A percentile compares a stretch with the other conserved stretches of the same genome.
Conservation (phyloP, 2,888 invertebrate genomes). For the Cryptocephalus primarius region DNA sequence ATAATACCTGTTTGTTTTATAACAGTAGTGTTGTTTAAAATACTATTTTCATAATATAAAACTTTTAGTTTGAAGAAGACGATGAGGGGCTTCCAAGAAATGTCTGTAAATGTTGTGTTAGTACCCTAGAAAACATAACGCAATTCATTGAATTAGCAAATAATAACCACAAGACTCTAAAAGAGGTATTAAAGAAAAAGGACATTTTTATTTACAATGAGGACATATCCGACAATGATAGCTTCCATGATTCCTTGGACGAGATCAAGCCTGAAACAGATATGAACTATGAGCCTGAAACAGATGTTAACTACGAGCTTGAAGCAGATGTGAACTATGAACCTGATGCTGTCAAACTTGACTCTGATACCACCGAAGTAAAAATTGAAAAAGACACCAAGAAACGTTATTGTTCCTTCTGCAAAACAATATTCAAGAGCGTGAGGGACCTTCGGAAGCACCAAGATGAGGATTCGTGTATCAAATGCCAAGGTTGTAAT, state of each 20-base stretch:
- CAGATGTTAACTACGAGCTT: too few species aligned
- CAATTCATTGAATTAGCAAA: conserved; percentile 8
- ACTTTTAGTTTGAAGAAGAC: conserved; percentile 9
- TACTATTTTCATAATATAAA: not conserved
- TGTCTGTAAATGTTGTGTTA: conserved; percentile 8
- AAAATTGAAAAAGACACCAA: conserved; percentile 1
- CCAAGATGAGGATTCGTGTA: not conserved
- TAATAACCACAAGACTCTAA: conserved; percentile 9
- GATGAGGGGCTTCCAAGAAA: conserved; percentile 10
- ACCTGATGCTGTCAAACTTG: too few species aligned
- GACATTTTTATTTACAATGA: not conserved
- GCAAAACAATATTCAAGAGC: not conserved
- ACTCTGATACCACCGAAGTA: not conserved
- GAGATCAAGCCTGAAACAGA: not conserved
- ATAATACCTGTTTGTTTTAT: not conserved
- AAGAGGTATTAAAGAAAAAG: conserved; percentile 3
- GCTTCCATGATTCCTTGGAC: not conserved
- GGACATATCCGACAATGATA: conserved; percentile 1
- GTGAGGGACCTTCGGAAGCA: too few species aligned
- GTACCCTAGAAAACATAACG: conserved; percentile 7
- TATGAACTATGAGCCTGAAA: not conserved
- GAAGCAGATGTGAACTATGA: not conserved
- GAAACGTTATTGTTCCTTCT: not conserved
- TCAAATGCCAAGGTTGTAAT: too few species aligned
- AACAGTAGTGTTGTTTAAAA: not conserved